phyloP scores from a whole-genome alignment of 2,113 vertebrate genomes.

The Pithys albifrons region DNA sequence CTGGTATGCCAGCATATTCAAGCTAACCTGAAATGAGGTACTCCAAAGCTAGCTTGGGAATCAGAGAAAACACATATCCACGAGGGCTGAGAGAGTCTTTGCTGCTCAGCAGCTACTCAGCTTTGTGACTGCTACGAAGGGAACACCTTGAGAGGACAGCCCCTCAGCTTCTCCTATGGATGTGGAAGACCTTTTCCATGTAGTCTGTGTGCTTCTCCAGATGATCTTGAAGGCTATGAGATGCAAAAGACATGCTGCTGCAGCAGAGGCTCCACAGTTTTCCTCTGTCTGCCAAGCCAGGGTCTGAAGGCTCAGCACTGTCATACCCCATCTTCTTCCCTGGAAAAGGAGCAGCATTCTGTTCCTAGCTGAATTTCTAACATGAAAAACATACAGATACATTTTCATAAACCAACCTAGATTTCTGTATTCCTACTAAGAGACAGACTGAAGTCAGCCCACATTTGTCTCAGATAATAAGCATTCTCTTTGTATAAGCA shows the following conservation, averaged over 20 bases:
- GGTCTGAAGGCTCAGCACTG: background rate
- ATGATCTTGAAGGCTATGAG: background rate
- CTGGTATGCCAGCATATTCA: background rate
- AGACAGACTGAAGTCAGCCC: background rate
- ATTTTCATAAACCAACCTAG: background rate
- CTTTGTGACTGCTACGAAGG: background rate
- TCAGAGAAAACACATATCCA: background rate
- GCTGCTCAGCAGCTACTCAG: background rate
- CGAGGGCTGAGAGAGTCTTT: background rate
- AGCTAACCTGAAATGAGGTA: background rate
- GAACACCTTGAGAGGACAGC: background rate
- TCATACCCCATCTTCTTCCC: background rate
- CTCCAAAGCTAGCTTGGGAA: background rate
- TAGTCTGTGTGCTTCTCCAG: background rate
- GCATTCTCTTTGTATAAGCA: background rate
- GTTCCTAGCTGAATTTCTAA: background rate
- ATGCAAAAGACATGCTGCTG: background rate
- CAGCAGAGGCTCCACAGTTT: background rate
- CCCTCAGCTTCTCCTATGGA: background rate
- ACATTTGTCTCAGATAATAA: background rate
- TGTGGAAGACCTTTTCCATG: background rate
- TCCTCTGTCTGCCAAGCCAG: background rate
- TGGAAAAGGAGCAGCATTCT: background rate
- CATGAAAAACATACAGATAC: background rate
- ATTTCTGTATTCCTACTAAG: background rate